Percentiles rank a stretch among this genome's conserved stretches.
Conservation (phyloP, 2,797 vertebrate genomes). For the Sebastes flavidus region DNA sequence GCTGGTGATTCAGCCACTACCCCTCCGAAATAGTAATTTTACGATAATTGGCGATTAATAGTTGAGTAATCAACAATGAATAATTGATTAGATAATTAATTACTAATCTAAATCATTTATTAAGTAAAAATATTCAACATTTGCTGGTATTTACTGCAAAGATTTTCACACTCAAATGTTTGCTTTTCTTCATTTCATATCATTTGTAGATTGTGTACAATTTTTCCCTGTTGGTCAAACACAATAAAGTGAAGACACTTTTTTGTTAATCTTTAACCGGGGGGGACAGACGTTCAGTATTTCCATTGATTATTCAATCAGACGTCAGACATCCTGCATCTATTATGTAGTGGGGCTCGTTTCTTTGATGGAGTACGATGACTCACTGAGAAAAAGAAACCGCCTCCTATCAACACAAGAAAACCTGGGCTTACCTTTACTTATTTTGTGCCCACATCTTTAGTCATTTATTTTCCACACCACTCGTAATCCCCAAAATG, state of each 20-base stretch:
- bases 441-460: neutral
- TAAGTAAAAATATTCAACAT: neutral
- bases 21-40: too few species aligned
- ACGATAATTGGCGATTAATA: too few species aligned
- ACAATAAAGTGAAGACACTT: neutral
- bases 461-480: neutral
- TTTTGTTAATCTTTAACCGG: neutral
- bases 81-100: neutral
- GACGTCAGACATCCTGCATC: neutral
- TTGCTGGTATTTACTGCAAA: too few species aligned
- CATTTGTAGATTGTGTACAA: neutral
- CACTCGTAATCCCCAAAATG: neutral
- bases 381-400: slow-evolving; percentile 14
- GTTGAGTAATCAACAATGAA: too few species aligned
- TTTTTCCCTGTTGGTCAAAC: neutral
- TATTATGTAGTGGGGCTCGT: neutral
- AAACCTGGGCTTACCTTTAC: neutral
- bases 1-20: too few species aligned
- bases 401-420: neutral
- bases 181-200: too few species aligned
- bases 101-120: neutral
- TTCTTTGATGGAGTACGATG: neutral
- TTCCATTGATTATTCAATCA: neutral
- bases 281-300: neutral
- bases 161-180: neutral